phyloP scores from a whole-genome alignment of 1,140 invertebrate species.

The Helicoverpa zea region DNA sequence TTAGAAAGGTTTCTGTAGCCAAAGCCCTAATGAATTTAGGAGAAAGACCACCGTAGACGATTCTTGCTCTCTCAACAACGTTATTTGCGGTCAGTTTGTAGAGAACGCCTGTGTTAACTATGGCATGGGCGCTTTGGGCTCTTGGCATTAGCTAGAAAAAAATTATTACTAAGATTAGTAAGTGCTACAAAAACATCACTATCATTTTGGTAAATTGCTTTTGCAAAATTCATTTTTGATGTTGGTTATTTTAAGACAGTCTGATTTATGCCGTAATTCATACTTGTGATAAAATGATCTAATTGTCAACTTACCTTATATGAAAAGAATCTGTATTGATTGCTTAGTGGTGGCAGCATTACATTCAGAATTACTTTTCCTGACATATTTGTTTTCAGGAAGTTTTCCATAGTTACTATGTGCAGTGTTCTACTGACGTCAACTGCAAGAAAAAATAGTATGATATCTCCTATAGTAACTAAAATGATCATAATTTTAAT shows the following conservation, averaged over 20 bases:
- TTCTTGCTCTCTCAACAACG: conserved; percentile 80
- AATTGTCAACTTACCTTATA: conserved; percentile 87
- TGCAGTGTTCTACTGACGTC: conserved; percentile 21
- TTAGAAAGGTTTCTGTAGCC: conserved; percentile 89
- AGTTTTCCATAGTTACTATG: conserved; percentile 83
- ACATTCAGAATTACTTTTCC: conserved; percentile 89
- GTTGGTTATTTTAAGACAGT: no score
- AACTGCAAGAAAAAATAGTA: conserved; percentile 6
- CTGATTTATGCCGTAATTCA: not conserved
- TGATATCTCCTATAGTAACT: no score
- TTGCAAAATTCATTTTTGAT: no score
- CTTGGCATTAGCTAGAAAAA: conserved; percentile 88
- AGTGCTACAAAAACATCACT: no score
- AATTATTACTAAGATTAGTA: not conserved
- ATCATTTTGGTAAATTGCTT: no score
- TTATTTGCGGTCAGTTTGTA: conserved; percentile 86
- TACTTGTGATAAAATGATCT: not conserved
- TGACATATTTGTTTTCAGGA: conserved; percentile 88
- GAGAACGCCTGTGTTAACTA: conserved; percentile 90
- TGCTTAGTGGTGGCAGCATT: conserved; percentile 84
- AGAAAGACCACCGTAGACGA: conserved; percentile 88
- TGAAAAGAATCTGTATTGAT: conserved; percentile 84
- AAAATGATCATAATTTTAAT: no score
- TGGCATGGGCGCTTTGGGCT: conserved; percentile 91
- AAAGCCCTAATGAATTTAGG: conserved; percentile 89